Percentiles rank a stretch among this genome's conserved stretches.
Evolutionary conservation across 2,888 invertebrate species (phyloP).

Genomic region (Thecophora atra): DNA sequence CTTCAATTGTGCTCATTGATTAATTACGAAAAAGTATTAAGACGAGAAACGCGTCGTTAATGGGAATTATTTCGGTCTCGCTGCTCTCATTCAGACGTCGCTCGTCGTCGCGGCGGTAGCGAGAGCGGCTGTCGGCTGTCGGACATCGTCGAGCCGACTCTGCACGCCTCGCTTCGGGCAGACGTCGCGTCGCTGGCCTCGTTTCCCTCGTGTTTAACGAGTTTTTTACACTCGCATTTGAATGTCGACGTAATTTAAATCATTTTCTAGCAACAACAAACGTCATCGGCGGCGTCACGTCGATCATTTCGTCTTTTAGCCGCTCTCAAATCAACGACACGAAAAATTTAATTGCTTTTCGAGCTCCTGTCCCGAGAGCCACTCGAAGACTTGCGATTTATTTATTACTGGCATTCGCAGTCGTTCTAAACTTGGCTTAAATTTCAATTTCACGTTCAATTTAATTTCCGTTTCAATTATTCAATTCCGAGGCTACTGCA

Average conservation of each 20-base stretch:
- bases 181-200: constrained; percentile 19
- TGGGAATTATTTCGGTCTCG: constrained; percentile 4
- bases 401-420: no score
- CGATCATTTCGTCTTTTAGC: constrained; percentile 24
- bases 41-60: background rate
- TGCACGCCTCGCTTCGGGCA: background rate
- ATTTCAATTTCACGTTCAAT: constrained; percentile 3
- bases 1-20: background rate
- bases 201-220: constrained; percentile 26
- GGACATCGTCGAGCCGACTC: background rate
- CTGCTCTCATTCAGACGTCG: constrained; percentile 11
- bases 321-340: constrained; percentile 26
- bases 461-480: constrained; percentile 5
- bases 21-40: background rate
- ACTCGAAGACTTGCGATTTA: background rate
- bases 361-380: constrained; percentile 20
- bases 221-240: constrained; percentile 26
- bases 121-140: background rate
- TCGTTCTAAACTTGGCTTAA: background rate
- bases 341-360: constrained; percentile 35
- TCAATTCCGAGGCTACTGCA: background rate
- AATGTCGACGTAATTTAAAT: constrained; percentile 3
- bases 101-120: background rate
- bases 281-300: constrained; percentile 24
- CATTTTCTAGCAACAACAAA: background rate